Evolutionary conservation across 1,140 invertebrate genomes (phyloP), one percentile per base, ranked within the genome.

Genomic region (Orius laevigatus): DNA sequence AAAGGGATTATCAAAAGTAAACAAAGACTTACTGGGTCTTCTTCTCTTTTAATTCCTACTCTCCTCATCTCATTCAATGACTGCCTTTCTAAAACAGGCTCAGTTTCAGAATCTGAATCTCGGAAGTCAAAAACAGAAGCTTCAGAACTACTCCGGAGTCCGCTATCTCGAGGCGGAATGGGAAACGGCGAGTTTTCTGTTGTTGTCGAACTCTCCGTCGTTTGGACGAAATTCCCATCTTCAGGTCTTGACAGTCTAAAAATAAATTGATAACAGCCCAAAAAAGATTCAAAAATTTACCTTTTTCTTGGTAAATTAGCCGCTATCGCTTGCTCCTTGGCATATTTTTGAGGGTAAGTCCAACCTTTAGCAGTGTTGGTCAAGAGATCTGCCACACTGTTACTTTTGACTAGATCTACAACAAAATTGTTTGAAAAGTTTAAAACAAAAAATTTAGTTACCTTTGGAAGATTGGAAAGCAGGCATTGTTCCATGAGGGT

Each of bases 101-200:
- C 72, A 14, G 65, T 61, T 52, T 75, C 73, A 1, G 70, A 72
- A 47, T 74, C 73, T 33, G 68, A 70, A 51, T 74, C 73, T 0
- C 68, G 63, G 56, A 75, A 75, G 42, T 75, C 73, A 57, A 76
- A 76, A n/a, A 76, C 71, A 4, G 72, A 74, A 1, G 72, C 72
- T 58, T 76, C 73, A 11, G 72, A 75, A 0, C 25, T 25, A 25
- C 25, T 25, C 25, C 25, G 25, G 3, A 25, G 8, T 4, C 25
- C 25, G 25, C 25, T 25, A 25, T 25, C 25, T 8, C 25, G 25
- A 3, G 25, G 25, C 25, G 25, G 25, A 4, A 25, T 25, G 3
- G 25, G 25, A 25, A 4, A 25, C 8, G 25, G 25, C 25, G 25
- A 25, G 25, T 25, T 25, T 25, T 25, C 25, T 8, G 25, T 25